Conservation (phyloP, 2,113 vertebrate species). For the Dicrurus megarhynchus region DNA sequence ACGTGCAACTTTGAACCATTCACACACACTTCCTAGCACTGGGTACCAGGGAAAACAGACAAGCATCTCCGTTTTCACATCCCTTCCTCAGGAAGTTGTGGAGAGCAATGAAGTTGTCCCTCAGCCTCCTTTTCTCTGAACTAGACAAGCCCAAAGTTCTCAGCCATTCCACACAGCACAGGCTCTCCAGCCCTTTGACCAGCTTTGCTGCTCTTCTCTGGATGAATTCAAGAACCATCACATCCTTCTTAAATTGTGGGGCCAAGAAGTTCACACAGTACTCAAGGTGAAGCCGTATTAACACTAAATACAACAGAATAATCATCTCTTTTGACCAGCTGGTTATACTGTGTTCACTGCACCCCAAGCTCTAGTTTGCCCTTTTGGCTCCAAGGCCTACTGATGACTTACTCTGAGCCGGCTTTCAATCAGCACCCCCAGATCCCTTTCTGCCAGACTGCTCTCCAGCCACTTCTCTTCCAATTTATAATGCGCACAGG, state of each 20-base stretch:
- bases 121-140: neutral
- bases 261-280: neutral
- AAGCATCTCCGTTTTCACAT: neutral
- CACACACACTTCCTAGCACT: neutral
- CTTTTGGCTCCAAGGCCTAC: neutral
- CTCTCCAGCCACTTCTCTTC: neutral
- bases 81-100: neutral
- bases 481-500: neutral
- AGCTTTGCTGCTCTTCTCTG: neutral
- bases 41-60: neutral
- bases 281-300: neutral
- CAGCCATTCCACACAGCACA: neutral
- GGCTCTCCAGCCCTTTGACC: neutral
- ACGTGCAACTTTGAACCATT: neutral
- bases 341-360: neutral
- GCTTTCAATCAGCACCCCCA: neutral
- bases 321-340: neutral
- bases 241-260: neutral
- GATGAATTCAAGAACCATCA: neutral
- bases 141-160: neutral
- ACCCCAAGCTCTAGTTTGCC: neutral
- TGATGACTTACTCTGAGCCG: neutral
- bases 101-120: fast-evolving
- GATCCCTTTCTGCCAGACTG: neutral
- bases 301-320: neutral